These are phyloP conservation scores for Patella vulgata DNA, from an alignment of 1,140 invertebrate genomes.

Conservation along the genomic window DNA sequence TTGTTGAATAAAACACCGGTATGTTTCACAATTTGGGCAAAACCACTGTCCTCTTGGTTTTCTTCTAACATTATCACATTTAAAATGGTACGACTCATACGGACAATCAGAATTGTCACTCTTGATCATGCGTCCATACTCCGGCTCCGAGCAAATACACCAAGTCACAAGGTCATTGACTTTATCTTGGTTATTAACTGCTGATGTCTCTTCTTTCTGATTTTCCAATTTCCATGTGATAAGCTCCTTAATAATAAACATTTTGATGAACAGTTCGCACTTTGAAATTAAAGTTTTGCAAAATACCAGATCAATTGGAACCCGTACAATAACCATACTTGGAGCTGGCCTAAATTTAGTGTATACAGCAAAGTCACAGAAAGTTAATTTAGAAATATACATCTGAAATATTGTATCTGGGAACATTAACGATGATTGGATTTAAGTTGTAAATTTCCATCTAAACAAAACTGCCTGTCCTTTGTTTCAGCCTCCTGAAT, in stretches of 20 bases:
- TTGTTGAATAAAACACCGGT: too few species aligned
- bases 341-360: conserved; percentile 23
- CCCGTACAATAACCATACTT: conserved; percentile 12
- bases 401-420: conserved; percentile 31
- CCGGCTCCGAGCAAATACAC: too few species aligned
- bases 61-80: too few species aligned
- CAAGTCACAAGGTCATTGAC: too few species aligned
- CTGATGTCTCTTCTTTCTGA: too few species aligned
- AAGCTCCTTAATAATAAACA: conserved; percentile 9
- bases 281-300: conserved; percentile 10
- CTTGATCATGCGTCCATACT: too few species aligned
- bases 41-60: too few species aligned
- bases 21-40: too few species aligned
- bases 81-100: too few species aligned
- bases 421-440: conserved; percentile 24
- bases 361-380: conserved; percentile 34
- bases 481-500: conserved; percentile 5
- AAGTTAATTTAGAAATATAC: conserved; percentile 16
- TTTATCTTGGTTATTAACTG: too few species aligned
- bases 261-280: conserved; percentile 8
- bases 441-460: conserved; percentile 17
- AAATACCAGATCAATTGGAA: conserved; percentile 13
- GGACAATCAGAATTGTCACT: too few species aligned
- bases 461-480: conserved; percentile 16
- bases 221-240: conserved; percentile 9